A percentile compares a stretch with the other conserved stretches of the same genome.
Evolutionary conservation across 2,888 invertebrate species (phyloP).

Genomic region (Sussaba pulchella): DNA sequence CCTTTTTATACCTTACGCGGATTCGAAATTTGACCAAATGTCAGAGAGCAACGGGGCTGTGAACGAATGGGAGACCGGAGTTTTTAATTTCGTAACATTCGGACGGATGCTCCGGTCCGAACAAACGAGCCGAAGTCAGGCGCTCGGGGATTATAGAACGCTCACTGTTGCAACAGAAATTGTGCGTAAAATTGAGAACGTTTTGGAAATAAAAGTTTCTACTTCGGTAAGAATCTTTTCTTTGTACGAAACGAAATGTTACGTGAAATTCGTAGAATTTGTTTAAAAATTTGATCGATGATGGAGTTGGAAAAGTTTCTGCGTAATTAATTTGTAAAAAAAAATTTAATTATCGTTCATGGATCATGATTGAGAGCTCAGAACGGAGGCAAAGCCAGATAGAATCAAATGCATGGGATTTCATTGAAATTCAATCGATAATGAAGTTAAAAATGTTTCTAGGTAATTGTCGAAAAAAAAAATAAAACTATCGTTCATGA

Average conservation of each 20-base stretch:
- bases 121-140: neutral
- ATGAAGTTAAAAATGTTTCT: too few relatives aligned
- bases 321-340: too few relatives aligned
- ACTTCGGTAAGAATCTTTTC: neutral
- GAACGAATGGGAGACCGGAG: neutral
- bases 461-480: neutral
- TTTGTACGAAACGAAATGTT: too few relatives aligned
- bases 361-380: too few relatives aligned
- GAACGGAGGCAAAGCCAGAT: too few relatives aligned
- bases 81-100: conserved; percentile 9
- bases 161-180: conserved; percentile 6
- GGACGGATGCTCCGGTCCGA: neutral
- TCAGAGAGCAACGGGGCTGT: neutral
- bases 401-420: too few relatives aligned
- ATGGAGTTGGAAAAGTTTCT: too few relatives aligned
- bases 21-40: conserved; percentile 1
- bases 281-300: too few relatives aligned
- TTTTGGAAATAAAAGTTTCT: neutral
- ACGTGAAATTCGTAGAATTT: too few relatives aligned
- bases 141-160: neutral
- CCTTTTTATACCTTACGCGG: conserved; percentile 59
- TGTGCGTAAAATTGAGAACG: neutral
- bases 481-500: neutral
- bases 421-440: neutral
- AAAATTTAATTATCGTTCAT: too few relatives aligned